Base-by-base conservation (phyloP, 2,888 invertebrate species). In the Lepidocyrtoides sp. region DNA sequence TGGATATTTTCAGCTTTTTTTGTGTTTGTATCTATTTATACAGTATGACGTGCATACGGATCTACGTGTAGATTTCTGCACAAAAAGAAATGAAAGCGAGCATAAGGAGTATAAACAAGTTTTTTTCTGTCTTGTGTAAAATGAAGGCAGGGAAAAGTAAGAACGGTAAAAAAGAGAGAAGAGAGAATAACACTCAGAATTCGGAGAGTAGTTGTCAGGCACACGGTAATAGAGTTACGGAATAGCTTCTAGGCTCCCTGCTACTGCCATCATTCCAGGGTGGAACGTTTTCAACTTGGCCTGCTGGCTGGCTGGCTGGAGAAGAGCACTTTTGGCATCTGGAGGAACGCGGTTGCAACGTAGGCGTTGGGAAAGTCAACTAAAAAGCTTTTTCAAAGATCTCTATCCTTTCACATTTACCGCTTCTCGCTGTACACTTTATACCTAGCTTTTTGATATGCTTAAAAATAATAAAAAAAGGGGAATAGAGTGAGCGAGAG, bases 151-250 rank as follows among this genome's bases (percentile, higher is more conserved):
- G 41, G 48, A 26, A 48, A 60, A 60, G 8, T 36, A 32, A 36
- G 5, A 36, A 32, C n/a, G 7, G 14, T 69, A 32, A n/a, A 7
- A n/a, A n/a, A n/a, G n/a, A n/a, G n/a, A n/a, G 57, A 17, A 63
- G 82, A 82, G 82, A 82, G 63, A 86, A 77, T 32, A 87, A 44
- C 57, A 87, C 36, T 75, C 79, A 48, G 88, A 36, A 81, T 63
- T 87, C 72, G 23, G 48, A 89, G 48, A 83, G 89, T 72, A 83
- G 82, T 82, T 83, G 89, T 89, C 83, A 89, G 75, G 83, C 60
- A 83, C 83, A 83, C 57, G 89, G 89, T 89, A 89, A 89, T 89
- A 89, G 89, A 89, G 89, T 89, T 89, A 89, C 60, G 72, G 83
- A 89, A 89, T 75, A 17, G 89, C 83, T 82, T 20, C 83, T 89